Conservation (phyloP, 1,140 invertebrate genomes). For the Radopholus similis region DNA sequence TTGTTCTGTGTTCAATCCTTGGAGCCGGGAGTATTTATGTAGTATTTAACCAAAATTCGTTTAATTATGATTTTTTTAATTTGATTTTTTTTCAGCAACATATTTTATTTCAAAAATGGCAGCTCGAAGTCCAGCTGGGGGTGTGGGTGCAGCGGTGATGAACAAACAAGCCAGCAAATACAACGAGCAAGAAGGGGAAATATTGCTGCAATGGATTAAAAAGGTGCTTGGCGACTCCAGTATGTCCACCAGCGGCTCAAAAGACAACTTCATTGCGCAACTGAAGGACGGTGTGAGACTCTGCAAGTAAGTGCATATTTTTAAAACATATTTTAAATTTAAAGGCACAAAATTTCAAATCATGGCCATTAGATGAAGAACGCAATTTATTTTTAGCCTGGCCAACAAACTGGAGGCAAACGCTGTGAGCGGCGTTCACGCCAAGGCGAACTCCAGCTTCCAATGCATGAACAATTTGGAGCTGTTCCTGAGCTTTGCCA, state of each 20-base stretch:
- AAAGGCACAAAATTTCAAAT: constrained; percentile 51
- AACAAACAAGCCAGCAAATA: constrained; percentile 69
- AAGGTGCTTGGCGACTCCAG: constrained; percentile 71
- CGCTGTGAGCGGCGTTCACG: constrained; percentile 79
- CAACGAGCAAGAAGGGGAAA: constrained; percentile 81
- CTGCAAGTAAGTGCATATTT: constrained; percentile 44
- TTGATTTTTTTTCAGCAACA: no score
- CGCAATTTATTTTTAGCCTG: constrained; percentile 83
- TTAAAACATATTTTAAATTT: constrained; percentile 1
- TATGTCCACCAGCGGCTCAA: constrained; percentile 70
- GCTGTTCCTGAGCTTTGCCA: constrained; percentile 76
- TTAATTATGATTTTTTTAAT: no score
- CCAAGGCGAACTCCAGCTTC: constrained; percentile 79
- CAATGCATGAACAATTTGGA: constrained; percentile 36
- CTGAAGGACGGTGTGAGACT: constrained; percentile 49
- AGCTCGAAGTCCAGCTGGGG: constrained; percentile 57
- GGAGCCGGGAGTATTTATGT: no score
- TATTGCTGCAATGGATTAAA: constrained; percentile 84
- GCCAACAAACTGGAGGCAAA: constrained; percentile 83
- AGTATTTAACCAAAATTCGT: no score
- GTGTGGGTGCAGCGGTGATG: constrained; percentile 58
- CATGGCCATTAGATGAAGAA: constrained; percentile 78
- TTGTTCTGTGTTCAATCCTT: no score
- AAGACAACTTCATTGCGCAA: constrained; percentile 77
- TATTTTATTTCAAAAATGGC: constrained; percentile 38